Percentiles rank a stretch among this genome's conserved stretches.
Conservation (phyloP, 2,888 invertebrate species). For the Liposcelis brunnea region DNA sequence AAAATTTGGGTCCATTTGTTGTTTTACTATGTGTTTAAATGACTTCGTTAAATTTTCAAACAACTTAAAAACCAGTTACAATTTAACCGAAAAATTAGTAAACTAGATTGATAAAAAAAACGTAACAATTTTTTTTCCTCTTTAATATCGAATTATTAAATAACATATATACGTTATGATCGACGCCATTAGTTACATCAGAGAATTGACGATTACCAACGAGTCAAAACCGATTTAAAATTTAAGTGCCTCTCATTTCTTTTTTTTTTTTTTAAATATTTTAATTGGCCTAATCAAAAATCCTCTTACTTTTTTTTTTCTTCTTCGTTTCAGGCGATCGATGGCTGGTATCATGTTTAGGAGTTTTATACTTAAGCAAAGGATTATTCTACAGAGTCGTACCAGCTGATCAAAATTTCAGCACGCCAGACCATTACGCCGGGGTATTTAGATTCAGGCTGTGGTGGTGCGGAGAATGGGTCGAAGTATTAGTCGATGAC, state of each 20-base stretch:
- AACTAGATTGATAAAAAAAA: no score
- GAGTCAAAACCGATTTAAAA: no score
- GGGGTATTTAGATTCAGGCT: conserved; percentile 77
- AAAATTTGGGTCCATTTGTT: no score
- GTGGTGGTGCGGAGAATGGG: conserved; percentile 92
- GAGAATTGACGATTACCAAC: no score
- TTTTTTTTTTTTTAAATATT: not conserved
- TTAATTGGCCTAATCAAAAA: not conserved
- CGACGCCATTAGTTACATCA: no score
- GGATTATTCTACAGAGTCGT: conserved; percentile 82
- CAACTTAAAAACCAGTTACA: no score
- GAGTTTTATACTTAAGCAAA: conserved; percentile 66
- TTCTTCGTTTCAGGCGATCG: conserved; percentile 50
- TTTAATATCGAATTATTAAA: no score
- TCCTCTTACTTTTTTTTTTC: not conserved
- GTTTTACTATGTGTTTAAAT: no score
- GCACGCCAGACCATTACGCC: conserved; percentile 35
- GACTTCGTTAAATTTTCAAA: no score
- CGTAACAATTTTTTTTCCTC: no score
- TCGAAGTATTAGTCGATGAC: conserved; percentile 77
- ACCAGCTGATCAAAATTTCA: conserved; percentile 72
- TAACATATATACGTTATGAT: no score
- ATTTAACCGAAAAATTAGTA: no score
- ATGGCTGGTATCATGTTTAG: conserved; percentile 79
- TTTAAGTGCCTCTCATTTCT: not conserved